Conservation (phyloP, 1,140 invertebrate species). For the Drosophila grimshawi region DNA sequence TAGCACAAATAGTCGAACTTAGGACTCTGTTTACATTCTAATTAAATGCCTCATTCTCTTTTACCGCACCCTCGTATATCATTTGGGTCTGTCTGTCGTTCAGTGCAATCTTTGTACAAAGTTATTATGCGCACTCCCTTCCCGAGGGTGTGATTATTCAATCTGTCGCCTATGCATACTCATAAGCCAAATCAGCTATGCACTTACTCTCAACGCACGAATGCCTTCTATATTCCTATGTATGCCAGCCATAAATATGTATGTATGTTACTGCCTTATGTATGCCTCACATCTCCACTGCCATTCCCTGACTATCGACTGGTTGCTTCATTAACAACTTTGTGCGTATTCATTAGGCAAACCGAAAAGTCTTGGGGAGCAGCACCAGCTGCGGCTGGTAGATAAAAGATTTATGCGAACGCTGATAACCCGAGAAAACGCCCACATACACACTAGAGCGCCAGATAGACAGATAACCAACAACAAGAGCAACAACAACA, state of each 20-base stretch:
- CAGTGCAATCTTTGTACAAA: constrained; percentile 28
- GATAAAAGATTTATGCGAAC: constrained; percentile 80
- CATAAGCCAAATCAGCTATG: constrained; percentile 30
- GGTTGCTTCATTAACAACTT: constrained; percentile 78
- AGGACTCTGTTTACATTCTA: constrained; percentile 1
- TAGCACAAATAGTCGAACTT: not conserved
- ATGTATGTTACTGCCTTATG: constrained; percentile 19
- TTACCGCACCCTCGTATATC: not conserved
- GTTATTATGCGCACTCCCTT: constrained; percentile 38
- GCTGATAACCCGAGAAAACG: constrained; percentile 77
- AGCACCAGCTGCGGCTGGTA: constrained; percentile 70
- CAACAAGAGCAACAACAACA: constrained; percentile 1
- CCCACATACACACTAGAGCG: constrained; percentile 49
- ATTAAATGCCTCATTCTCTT: constrained; percentile 20
- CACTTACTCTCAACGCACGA: constrained; percentile 14
- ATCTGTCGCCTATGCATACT: constrained; percentile 78
- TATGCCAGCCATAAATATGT: constrained; percentile 31
- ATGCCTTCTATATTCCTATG: constrained; percentile 16
- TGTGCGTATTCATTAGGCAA: constrained; percentile 79
- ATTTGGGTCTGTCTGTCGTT: not conserved
- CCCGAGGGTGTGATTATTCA: constrained; percentile 72
- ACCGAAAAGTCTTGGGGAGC: constrained; percentile 15
- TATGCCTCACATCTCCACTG: constrained; percentile 17
- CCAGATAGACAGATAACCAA: constrained; percentile 55
- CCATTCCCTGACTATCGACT: constrained; percentile 37